Evolutionary conservation across 2,797 vertebrate genomes (phyloP), one percentile per base, ranked within the genome.

Genomic region (Bradypodion ventrale): DNA sequence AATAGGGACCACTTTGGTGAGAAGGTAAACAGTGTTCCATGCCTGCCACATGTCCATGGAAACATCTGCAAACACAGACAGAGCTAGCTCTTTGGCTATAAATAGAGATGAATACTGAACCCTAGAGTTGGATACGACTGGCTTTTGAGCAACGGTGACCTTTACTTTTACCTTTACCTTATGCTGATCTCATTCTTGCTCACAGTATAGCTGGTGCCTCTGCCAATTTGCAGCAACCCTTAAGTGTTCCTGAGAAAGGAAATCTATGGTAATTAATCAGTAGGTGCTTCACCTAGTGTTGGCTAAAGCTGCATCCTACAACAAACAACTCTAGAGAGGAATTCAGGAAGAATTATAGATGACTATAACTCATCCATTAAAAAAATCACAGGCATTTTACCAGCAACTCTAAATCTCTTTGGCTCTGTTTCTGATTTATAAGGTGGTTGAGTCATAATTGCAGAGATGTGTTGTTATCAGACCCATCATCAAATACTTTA

Each of bases 201-300:
- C 23, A 60, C 0, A 8, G 44, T 35, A 35, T 21, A 68, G 19
- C 44, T 12, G 15, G 35, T 23, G 16, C 42, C 5, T 49, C 19
- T 25, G n/a, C 44, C 44, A 66, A 56, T 1, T 16, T 5, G 10
- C 32, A 40, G 27, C n/a, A 35, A 59, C 35, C 42, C 35, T 56
- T 52, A 32, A 77, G 25, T 69, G 8, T 46, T 35, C 32, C 44
- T n/a, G 1, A 10, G 4, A 60, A 32, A 37, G 66, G 79, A 77
- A 62, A 87, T 46, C 23, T 0, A 60, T 82, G 88, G 77, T 83
- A 66, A 91, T 88, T 83, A 49, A 65, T 46, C 59, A 82, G 42
- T 16, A 49, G 42, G 42, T 46, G 15, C 42, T 37, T n/a, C 19
- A 52, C 12, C 16, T 0, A 0, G 8, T 42, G 5, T 0, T 1